Base-by-base conservation (phyloP, 2,888 invertebrate species). In the Chelonus formosanus region DNA sequence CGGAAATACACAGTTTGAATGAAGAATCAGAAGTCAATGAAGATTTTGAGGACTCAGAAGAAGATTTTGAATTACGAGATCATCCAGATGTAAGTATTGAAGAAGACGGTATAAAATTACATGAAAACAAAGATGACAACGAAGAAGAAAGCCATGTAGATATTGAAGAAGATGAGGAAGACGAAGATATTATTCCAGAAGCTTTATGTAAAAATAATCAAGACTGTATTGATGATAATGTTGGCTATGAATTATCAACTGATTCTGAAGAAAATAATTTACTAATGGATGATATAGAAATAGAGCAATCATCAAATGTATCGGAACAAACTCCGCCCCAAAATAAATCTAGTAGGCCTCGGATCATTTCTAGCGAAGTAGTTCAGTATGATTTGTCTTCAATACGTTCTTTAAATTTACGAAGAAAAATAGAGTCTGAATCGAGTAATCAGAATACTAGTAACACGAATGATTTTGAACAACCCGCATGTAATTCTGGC, bases 351-450 rank as follows among this genome's bases (percentile, higher is more conserved):
- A 74, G 70, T 45, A 60, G 66, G 3, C 79, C 80, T 2, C 76
- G 74, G 74, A 70, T 83, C 47, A 70, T 81, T 64, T 83, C 83
- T 0, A 74, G 76, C 64, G 69, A 80, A 68, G 66, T 78, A 35
- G 75, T 83, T 44, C 75, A 76, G 36, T 67, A 70, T 10, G 76
- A 80, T 63, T 75, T 82, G 57, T 67, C 67, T 20, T 32, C 57
- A 2, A 47, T 62, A 10, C 57, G 62, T 5, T 57, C 62, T 3
- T 52, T 53, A 3, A 57, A 31, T 5, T 35, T 43, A 0, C 48
- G 20, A 50, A 35, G 20, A 40, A 36, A 35, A 47, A 3, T 36
- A n/a, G 44, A 50, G 31, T n/a, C 32, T 34, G 50, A 61, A 4
- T n/a, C 5, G 8, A 40, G 31, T 43, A 31, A 48, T 34, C 48